These are phyloP conservation scores for Acipenser transmontanus DNA, from an alignment of 2,797 vertebrate genomes.

Conservation along the genomic window DNA sequence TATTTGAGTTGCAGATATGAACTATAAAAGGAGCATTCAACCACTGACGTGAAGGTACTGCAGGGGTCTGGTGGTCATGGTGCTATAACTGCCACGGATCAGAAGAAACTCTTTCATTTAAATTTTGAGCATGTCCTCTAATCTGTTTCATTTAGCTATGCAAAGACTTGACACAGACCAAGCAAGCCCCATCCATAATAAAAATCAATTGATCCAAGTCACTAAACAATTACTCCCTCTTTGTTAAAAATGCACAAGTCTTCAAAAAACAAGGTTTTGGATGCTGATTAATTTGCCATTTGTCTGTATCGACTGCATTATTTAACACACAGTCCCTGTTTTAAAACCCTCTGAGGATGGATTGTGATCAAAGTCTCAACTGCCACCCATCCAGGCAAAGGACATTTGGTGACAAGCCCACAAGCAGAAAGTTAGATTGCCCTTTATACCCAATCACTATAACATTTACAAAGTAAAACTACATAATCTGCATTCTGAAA, in stretches of 20 bases:
- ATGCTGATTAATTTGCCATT: constrained; percentile 70
- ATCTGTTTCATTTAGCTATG: constrained; percentile 61
- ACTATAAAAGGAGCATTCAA: no score
- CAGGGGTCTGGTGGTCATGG: no score
- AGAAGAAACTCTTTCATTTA: constrained; percentile 18
- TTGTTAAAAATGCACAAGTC: constrained; percentile 67
- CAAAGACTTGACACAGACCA: constrained; percentile 58
- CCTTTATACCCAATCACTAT: constrained; percentile 24
- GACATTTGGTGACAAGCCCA: constrained; percentile 9
- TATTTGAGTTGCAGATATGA: no score
- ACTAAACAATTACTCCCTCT: constrained; percentile 72
- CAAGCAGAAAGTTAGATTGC: constrained; percentile 27
- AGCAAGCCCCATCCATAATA: constrained; percentile 64
- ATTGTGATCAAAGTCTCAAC: constrained; percentile 43
- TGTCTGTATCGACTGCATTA: constrained; percentile 59
- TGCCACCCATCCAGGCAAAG: constrained; percentile 14
- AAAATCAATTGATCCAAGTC: constrained; percentile 75
- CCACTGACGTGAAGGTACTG: no score
- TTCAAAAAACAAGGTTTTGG: constrained; percentile 53
- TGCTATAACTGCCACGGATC: background rate
- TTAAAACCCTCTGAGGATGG: constrained; percentile 35
- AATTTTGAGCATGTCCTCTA: constrained; percentile 24
- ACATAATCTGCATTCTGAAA: constrained; percentile 28
- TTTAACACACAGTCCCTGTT: constrained; percentile 47
- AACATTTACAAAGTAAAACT: constrained; percentile 40